phyloP scores from a whole-genome alignment of 2,888 invertebrate species.

The Tenthredo notha region DNA sequence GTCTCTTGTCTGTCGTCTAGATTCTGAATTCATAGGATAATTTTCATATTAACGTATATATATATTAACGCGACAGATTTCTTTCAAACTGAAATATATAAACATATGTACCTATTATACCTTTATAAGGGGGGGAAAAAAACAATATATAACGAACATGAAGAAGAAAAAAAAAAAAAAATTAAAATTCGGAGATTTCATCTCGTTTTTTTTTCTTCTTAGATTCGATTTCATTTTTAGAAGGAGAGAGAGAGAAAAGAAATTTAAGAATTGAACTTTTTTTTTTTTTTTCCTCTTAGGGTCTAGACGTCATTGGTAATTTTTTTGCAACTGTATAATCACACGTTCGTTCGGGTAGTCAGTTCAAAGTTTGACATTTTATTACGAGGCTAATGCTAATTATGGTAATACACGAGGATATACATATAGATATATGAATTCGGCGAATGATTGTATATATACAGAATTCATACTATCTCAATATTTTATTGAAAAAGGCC shows the following conservation, averaged over 20 bases:
- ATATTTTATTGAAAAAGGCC: slow-evolving; percentile 39
- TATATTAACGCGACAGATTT: background rate
- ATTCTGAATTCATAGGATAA: slow-evolving; percentile 12
- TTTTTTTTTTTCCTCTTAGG: background rate
- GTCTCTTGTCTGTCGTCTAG: slow-evolving; percentile 55
- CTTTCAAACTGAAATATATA: background rate
- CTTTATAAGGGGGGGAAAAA: background rate
- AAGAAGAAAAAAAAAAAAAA: background rate
- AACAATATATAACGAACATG: too few relatives aligned
- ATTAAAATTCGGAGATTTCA: background rate
- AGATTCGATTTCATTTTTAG: background rate
- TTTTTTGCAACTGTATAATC: background rate
- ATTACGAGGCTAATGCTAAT: slow-evolving; percentile 14
- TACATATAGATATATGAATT: background rate
- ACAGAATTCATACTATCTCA: background rate
- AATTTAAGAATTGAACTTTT: background rate
- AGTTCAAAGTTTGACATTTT: background rate
- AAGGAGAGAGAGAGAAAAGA: too few relatives aligned
- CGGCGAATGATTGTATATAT: background rate
- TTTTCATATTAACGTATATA: background rate
- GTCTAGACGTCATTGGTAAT: background rate
- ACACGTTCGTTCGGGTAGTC: background rate
- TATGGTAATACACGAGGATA: slow-evolving; percentile 21
- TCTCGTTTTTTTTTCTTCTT: background rate
- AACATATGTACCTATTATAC: too few relatives aligned